Conservation (phyloP, 2,113 vertebrate genomes). For the Petromus typicus region DNA sequence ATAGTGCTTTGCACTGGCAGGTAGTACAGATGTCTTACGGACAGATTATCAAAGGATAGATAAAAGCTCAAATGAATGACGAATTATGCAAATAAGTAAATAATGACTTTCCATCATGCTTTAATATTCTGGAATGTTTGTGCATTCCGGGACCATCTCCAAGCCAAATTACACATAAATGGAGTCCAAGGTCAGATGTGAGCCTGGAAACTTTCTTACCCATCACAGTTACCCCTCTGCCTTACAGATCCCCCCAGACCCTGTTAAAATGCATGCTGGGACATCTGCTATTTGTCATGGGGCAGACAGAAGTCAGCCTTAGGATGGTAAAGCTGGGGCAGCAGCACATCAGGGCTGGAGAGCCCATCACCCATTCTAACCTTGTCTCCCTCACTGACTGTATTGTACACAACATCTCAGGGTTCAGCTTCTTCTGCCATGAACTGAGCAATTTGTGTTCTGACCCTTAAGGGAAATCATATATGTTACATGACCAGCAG, state of each 20-base stretch:
- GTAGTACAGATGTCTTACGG: neutral
- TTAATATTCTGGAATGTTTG: neutral
- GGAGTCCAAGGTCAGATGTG: neutral
- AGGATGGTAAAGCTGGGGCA: neutral
- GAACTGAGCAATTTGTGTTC: neutral
- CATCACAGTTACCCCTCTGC: neutral
- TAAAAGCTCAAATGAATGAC: neutral
- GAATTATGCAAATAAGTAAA: neutral
- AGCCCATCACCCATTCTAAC: neutral
- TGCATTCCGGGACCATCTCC: neutral
- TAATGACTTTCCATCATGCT: neutral
- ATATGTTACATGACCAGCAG: neutral
- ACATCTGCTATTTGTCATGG: neutral
- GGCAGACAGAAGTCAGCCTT: neutral
- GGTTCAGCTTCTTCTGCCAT: neutral
- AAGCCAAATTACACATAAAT: neutral
- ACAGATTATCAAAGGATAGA: neutral
- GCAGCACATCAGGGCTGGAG: neutral
- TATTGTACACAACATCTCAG: neutral
- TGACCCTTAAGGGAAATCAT: neutral
- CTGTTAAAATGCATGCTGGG: neutral
- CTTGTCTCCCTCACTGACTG: too few relatives aligned
- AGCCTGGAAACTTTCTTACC: neutral
- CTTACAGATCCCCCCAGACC: neutral
- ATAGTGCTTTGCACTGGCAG: neutral